phyloP scores from a whole-genome alignment of 2,113 vertebrate species.

The Ceyx margarethae region DNA sequence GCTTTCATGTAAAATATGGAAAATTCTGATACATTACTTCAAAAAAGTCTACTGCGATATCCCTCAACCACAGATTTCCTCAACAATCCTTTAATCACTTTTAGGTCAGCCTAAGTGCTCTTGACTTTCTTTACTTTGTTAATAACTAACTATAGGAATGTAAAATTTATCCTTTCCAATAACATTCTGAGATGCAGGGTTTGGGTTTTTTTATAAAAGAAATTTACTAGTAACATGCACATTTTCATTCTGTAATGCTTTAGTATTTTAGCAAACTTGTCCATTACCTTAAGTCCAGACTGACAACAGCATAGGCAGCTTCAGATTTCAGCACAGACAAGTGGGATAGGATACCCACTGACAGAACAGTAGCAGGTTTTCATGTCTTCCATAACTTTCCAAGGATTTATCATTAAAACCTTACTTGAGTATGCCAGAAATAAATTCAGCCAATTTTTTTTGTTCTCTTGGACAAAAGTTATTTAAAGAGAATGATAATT shows the following conservation, averaged over 20 bases:
- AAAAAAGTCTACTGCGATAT: neutral
- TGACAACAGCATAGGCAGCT: neutral
- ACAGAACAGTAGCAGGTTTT: constrained; percentile 33
- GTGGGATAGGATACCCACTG: neutral
- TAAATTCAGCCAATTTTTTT: neutral
- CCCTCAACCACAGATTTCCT: neutral
- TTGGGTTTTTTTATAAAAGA: too few species aligned
- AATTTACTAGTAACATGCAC: neutral
- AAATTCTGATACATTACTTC: neutral
- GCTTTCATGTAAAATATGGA: neutral
- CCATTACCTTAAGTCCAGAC: neutral
- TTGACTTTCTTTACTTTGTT: neutral
- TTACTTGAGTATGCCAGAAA: neutral
- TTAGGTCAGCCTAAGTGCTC: neutral
- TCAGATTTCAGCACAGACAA: constrained; percentile 2
- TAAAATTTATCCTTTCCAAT: neutral
- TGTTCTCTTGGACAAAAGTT: neutral
- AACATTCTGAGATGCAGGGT: neutral
- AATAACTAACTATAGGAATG: neutral
- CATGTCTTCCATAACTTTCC: constrained; percentile 7
- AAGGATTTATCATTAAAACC: constrained; percentile 9
- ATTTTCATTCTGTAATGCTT: neutral
- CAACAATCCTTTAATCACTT: neutral
- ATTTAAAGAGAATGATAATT: neutral
- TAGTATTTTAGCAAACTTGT: neutral